Base-by-base conservation (phyloP, 1,140 invertebrate species). In the Chionoecetes opilio region DNA sequence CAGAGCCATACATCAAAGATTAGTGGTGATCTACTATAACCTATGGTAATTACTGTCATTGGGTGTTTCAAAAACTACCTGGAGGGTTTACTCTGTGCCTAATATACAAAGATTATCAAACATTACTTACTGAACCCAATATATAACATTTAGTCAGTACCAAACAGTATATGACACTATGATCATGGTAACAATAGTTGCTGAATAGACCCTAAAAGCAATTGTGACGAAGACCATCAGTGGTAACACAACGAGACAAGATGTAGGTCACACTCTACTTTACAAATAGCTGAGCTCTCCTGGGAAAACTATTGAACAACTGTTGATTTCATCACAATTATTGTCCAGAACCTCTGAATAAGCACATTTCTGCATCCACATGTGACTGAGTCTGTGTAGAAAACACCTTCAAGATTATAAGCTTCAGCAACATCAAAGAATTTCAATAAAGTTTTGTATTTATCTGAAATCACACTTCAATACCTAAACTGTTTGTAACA, bases 41-140 rank as follows among this genome's bases (percentile, higher is more conserved):
- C 37, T 75, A 53, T 53, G 46, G 46, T 53, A 53, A 82, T 86
- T 86, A 86, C 46, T 85, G 31, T 85, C 26, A 85, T 85, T 93
- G 9, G 75, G 37, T 75, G 41, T 84, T 32, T n/a, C n/a, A 63
- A 91, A 90, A 90, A 32, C 89, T 91, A 93, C 31, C 41, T 95
- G 90, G 94, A 95, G 94, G 94, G 94, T 86, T 87, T 92, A 63
- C 82, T 94, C 63, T 87, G 90, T 95, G 90, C 94, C 94, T 95
- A 95, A 95, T 38, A 95, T 95, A 91, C 94, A 95, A 46, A 82
- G 75, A 91, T 82, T 95, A 95, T 95, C 94, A 95, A 95, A 92
- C 53, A 91, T 92, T 85, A 92, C 90, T 91, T 86, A 88, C 93
- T 94, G 92, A 95, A 91, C 91, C 87, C 91, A 85, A 32, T 95